Evolutionary conservation across 1,140 invertebrate species (phyloP), one percentile per base, ranked within the genome.

Genomic region (Cephus cinctus): DNA sequence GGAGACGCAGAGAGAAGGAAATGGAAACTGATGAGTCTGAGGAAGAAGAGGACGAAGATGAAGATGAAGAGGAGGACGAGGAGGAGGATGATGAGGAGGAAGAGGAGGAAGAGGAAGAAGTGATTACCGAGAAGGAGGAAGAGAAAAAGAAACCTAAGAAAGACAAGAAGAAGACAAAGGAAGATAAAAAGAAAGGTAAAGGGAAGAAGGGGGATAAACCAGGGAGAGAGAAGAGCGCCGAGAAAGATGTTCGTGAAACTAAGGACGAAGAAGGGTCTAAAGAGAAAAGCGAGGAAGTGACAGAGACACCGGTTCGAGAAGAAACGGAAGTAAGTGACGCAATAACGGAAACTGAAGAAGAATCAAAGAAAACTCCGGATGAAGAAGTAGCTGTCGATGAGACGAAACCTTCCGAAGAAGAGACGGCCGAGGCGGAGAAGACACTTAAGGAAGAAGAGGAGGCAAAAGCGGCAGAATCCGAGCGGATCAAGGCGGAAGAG

Each of bases 361-460:
- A 36, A 36, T 9, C 8, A 15, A 9, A 18, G 19, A 15, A 18
- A 36, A n/a, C n/a, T n/a, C n/a, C n/a, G n/a, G n/a, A n/a, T n/a
- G n/a, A n/a, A n/a, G n/a, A n/a, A n/a, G n/a, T n/a, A n/a, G n/a
- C n/a, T n/a, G n/a, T n/a, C n/a, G n/a, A n/a, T n/a, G n/a, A n/a
- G n/a, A n/a, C n/a, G n/a, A n/a, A n/a, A n/a, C n/a, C n/a, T n/a
- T n/a, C n/a, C n/a, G n/a, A 59, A 0, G 50, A 63, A 31, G 3
- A 71, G 0, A 38, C 56, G 1, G 43, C 56, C 4, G 52, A 63
- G 22, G 57, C 59, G 6, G 42, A 54, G 3, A 52, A 43, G 16
- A 57, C 42, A 15, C 20, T 42, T 11, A 44, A 43, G 9, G 46
- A 50, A 11, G 27, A 21, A n/a, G 57, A 50, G 8, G 56, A 49